Conservation (phyloP, 2,113 vertebrate species). For the Actenoides lindsayi region DNA sequence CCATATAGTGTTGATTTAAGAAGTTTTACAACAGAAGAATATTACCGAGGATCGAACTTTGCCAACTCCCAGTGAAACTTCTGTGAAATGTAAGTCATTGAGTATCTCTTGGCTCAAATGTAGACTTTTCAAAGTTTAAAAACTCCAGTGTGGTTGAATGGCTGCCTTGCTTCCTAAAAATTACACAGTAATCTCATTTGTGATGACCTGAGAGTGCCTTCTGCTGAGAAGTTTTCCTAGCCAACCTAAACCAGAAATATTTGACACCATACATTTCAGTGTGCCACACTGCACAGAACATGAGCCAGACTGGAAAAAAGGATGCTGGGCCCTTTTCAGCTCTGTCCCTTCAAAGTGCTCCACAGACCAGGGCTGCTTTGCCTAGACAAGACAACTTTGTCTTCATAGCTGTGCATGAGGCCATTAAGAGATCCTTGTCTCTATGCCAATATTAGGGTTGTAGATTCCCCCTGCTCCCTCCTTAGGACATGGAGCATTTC, state of each 20-base stretch:
- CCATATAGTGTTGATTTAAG: neutral
- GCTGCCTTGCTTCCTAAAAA: neutral
- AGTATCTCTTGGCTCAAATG: neutral
- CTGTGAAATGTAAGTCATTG: neutral
- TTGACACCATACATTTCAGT: neutral
- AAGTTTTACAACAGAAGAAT: neutral
- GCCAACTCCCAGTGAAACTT: neutral
- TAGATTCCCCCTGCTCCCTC: neutral
- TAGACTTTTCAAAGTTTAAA: neutral
- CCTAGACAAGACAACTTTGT: neutral
- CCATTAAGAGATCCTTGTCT: neutral
- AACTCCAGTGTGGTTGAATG: neutral
- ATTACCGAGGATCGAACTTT: neutral
- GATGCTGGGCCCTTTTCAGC: neutral
- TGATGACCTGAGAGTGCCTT: neutral
- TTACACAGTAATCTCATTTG: neutral
- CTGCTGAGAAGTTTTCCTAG: neutral
- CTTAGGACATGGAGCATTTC: neutral
- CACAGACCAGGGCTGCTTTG: neutral
- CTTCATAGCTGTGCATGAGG: neutral
- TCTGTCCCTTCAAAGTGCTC: neutral
- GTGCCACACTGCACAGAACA: neutral
- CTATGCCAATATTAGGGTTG: neutral
- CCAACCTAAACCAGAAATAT: neutral
- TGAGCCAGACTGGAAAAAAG: neutral